Conservation (phyloP, 37 sponge, comb jelly and placozoan genomes). For the Geodia barretti region DNA sequence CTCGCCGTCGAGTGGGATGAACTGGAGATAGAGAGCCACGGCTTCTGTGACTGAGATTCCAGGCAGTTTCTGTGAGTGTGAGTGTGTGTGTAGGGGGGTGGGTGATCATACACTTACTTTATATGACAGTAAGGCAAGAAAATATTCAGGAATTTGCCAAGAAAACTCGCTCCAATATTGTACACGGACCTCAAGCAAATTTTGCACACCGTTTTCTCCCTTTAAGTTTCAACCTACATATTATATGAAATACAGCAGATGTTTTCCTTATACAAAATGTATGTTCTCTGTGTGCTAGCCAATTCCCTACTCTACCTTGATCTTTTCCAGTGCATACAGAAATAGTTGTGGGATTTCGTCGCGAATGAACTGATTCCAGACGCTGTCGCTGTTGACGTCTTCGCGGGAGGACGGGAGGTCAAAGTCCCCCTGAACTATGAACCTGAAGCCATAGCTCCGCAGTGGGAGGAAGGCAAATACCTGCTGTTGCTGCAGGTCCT, state of each 20-base stretch:
- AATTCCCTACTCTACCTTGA: slow-evolving; percentile 13
- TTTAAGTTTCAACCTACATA: no score
- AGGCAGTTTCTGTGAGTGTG: neutral
- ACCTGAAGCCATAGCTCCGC: slow-evolving; percentile 67
- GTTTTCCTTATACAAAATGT: neutral
- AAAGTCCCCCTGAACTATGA: slow-evolving; percentile 76
- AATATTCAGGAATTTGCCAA: no score
- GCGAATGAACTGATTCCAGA: slow-evolving; percentile 79
- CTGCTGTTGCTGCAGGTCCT: slow-evolving; percentile 61
- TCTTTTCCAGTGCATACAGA: slow-evolving; percentile 16
- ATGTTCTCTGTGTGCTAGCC: no score
- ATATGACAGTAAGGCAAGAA: no score
- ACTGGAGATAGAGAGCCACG: slow-evolving; percentile 46
- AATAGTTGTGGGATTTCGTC: slow-evolving; percentile 61
- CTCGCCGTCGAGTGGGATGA: slow-evolving; percentile 68
- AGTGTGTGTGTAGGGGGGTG: no score
- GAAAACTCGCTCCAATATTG: no score
- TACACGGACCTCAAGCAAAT: no score
- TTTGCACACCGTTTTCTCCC: no score
- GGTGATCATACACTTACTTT: no score
- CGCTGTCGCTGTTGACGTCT: slow-evolving; percentile 54
- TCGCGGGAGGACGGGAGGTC: slow-evolving; percentile 72
- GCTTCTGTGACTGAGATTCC: slow-evolving; percentile 35
- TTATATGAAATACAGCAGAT: no score
- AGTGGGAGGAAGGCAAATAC: slow-evolving; percentile 77